Evolutionary conservation across 2,113 vertebrate species (phyloP), one percentile per base, ranked within the genome.

Genomic region (Pipa parva): DNA sequence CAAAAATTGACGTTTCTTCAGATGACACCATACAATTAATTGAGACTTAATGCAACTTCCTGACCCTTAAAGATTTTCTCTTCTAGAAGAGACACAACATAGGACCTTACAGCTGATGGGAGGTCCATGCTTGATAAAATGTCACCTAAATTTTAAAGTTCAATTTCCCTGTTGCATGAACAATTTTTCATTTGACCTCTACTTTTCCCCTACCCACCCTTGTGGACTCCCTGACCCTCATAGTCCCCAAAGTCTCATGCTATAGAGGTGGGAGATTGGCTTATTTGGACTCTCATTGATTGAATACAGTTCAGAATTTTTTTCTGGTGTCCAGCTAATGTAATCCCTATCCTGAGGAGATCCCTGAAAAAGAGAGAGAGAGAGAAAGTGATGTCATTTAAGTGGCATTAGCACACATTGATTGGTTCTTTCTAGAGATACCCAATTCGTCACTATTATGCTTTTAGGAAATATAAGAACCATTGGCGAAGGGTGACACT

Each of bases 281-380:
- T 95, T 88, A 96, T 94, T 85, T 99, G 95, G 75, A 94, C 89
- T 81, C 93, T 90, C 93, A 99, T 97, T 67, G 94, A 93, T 79
- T 98, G 94, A 59, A 99, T 85, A 58, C 92, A 97, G 84, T 90
- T 97, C 75, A 99, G 88, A 80, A 99, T 95, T 85, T 99, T 98
- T 91, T 97, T 99, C 87, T 99, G 97, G 83, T 99, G 97, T 73
- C 96, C 97, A 29, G 95, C 94, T 81, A 99, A 84, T 77, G 96
- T 99, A 76, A 99, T 92, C 26, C 95, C 97, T 96, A 99, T 97
- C 92, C 95, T 94, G 84, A 98, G 84, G 77, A 99, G 88, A 82
- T 99, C 97, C 87, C 97, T 99, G 77, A 18, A 78, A 80, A 71
- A 84, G 60, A 81, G 21, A 49, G 22, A 60, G 65, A 62, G 29